phyloP scores from a whole-genome alignment of 1,140 invertebrate species.

The Marisa cornuarietis region DNA sequence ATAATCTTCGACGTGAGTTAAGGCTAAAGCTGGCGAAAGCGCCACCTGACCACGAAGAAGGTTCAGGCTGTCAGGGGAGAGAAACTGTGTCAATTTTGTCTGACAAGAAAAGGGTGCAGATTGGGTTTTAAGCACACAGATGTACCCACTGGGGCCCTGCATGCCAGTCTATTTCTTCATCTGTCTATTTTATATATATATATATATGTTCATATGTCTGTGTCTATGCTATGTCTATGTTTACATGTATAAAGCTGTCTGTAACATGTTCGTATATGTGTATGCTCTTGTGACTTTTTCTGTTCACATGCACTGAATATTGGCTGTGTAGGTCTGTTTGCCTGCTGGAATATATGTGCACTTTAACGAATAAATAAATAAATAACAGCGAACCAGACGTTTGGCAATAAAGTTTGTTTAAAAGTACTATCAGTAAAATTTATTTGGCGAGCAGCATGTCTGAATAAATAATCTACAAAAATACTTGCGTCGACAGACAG shows the following conservation, averaged over 20 bases:
- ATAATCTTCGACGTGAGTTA: no score
- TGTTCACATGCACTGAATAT: not conserved
- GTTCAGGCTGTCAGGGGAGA: not conserved
- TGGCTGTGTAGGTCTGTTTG: not conserved
- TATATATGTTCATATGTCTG: no score
- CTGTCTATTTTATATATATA: no score
- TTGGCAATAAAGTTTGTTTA: no score
- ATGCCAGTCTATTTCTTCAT: no score
- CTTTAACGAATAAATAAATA: not conserved
- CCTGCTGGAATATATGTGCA: not conserved
- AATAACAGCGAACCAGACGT: not conserved
- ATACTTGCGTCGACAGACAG: no score
- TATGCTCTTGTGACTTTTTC: not conserved
- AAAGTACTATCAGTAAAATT: no score
- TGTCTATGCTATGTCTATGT: no score
- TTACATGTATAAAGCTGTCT: not conserved
- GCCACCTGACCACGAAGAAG: not conserved
- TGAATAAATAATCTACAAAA: no score
- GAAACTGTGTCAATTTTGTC: not conserved
- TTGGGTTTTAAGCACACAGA: not conserved
- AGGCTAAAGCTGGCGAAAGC: not conserved
- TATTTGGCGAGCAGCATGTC: no score
- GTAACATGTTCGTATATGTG: not conserved
- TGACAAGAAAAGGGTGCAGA: not conserved
- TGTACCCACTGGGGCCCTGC: not conserved